Evolutionary conservation across 2,113 vertebrate species (phyloP).

Genomic region (Marcusenius ussheri): DNA sequence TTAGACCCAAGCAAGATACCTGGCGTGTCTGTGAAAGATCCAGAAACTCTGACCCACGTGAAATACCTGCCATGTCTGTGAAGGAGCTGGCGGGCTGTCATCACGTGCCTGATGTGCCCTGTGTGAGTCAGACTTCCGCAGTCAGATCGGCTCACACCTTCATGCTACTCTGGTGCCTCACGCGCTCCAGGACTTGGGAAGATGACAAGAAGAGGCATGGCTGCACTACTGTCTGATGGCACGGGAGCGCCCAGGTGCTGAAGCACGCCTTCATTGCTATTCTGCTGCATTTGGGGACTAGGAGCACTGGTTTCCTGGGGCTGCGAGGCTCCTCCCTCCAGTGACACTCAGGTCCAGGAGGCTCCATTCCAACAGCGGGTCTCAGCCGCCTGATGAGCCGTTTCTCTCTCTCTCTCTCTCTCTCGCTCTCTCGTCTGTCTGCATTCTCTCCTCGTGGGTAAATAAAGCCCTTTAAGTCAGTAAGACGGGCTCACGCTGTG

Average conservation of each 20-base stretch:
- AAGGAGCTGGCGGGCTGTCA: constrained; percentile 16
- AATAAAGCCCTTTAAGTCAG: constrained; percentile 1
- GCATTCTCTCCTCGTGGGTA: background rate
- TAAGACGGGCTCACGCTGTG: background rate
- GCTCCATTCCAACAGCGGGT: background rate
- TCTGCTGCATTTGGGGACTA: background rate
- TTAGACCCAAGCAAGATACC: background rate
- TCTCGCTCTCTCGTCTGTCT: background rate
- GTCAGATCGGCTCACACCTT: background rate
- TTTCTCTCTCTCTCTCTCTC: background rate
- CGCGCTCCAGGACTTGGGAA: background rate
- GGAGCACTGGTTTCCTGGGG: background rate
- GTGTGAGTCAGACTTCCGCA: background rate
- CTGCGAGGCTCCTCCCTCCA: background rate
- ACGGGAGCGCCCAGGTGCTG: background rate
- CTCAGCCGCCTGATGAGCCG: background rate
- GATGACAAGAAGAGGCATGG: background rate
- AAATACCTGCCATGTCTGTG: background rate
- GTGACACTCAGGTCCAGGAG: background rate
- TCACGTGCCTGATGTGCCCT: constrained; percentile 37
- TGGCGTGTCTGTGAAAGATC: background rate
- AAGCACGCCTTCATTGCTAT: background rate
- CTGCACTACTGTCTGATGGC: background rate
- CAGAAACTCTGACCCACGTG: background rate
- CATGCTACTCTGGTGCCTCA: background rate